Percentiles rank a stretch among this genome's conserved stretches.
These are phyloP conservation scores for Dolichomitus sp. DNA, from an alignment of 2,888 invertebrate species.

Conservation along the genomic window DNA sequence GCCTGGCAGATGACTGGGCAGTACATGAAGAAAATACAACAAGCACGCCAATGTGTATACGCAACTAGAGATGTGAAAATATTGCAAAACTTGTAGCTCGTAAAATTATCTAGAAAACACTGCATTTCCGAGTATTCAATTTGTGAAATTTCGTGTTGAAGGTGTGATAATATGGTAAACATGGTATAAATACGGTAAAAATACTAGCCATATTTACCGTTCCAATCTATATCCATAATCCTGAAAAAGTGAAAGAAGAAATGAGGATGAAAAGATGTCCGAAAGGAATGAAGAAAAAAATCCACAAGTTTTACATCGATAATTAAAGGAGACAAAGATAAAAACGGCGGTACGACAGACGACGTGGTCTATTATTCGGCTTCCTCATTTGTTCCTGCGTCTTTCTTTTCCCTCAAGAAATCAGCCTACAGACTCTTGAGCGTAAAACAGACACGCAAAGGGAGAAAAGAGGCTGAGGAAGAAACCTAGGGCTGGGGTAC, in stretches of 20 bases:
- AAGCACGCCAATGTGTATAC: background rate
- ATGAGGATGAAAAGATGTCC: background rate
- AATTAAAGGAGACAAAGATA: constrained; percentile 45
- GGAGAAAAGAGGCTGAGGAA: constrained; percentile 37
- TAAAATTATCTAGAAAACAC: no score
- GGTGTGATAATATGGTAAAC: no score
- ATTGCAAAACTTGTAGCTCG: no score
- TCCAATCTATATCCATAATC: background rate
- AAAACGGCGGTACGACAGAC: constrained; percentile 27
- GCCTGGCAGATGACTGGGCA: constrained; percentile 32
- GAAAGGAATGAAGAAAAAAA: constrained; percentile 13
- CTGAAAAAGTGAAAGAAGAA: constrained; percentile 16
- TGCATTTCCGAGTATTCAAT: no score
- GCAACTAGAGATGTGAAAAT: no score
- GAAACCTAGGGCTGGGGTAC: constrained; percentile 26
- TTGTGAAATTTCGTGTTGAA: no score
- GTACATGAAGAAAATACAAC: constrained; percentile 20
- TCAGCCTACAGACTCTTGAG: constrained; percentile 25
- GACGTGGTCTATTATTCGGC: constrained; percentile 55
- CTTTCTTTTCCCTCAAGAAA: constrained; percentile 41
- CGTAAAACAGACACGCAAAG: constrained; percentile 28
- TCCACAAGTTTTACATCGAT: constrained; percentile 46
- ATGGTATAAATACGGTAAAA: no score
- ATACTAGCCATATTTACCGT: no score
- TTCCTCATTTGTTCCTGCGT: constrained; percentile 52